Conservation (phyloP, 23 tunicate species). For the Halocynthia roretzi region DNA sequence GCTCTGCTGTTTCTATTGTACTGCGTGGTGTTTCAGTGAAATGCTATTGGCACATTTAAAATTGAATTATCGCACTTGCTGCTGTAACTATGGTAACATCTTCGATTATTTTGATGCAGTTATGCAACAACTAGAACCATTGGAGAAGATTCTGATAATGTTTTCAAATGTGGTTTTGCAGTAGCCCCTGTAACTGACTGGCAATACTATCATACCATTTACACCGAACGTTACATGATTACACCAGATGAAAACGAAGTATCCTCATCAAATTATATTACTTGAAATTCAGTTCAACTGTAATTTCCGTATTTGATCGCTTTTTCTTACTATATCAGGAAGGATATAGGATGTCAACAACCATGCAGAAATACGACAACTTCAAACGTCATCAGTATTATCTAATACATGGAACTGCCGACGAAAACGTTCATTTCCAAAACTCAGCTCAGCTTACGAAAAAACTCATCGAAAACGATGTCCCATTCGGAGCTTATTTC, state of each 20-base stretch:
- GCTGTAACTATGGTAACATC: background rate
- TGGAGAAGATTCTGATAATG: slow-evolving; percentile 34
- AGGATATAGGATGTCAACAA: slow-evolving; percentile 44
- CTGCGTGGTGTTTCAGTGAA: no score
- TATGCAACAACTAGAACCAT: slow-evolving; percentile 63
- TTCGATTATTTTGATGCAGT: slow-evolving; percentile 18
- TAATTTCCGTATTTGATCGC: background rate
- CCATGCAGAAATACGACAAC: slow-evolving; percentile 48
- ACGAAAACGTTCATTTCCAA: slow-evolving; percentile 86
- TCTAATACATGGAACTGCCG: slow-evolving; percentile 70
- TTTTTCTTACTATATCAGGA: slow-evolving; percentile 6
- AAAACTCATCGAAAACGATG: slow-evolving; percentile 45
- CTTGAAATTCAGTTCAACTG: background rate
- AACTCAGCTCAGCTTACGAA: slow-evolving; percentile 61
- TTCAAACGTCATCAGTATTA: slow-evolving; percentile 38
- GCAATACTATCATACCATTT: slow-evolving; percentile 64
- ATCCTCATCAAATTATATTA: background rate
- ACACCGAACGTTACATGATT: slow-evolving; percentile 83
- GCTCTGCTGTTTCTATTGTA: no score
- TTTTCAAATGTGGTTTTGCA: slow-evolving; percentile 78
- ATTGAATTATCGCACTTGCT: background rate
- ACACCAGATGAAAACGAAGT: slow-evolving; percentile 38
- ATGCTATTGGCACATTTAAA: background rate
- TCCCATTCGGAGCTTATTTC: slow-evolving; percentile 54
- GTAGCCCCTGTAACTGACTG: slow-evolving; percentile 93